These are phyloP conservation scores for Ranitomeya imitator DNA, from an alignment of 2,113 vertebrate genomes.

Conservation along the genomic window DNA sequence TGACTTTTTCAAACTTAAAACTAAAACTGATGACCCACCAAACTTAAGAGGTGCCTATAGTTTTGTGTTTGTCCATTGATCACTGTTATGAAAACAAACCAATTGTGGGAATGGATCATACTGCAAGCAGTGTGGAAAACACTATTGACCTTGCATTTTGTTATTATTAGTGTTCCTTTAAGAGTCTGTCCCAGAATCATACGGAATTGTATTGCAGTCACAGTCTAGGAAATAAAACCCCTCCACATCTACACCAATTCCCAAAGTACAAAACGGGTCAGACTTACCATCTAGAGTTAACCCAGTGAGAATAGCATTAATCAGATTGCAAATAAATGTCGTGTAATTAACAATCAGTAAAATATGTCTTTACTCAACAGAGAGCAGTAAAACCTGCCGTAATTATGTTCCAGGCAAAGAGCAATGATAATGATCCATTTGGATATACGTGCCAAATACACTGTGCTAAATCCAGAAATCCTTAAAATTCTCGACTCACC, in stretches of 20 bases:
- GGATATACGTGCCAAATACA: neutral
- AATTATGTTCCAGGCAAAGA: neutral
- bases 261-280: slow-evolving; percentile 13
- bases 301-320: slow-evolving; percentile 6
- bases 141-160: too few species aligned
- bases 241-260: neutral
- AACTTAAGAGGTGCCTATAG: neutral
- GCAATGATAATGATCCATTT: slow-evolving; percentile 31
- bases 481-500: neutral
- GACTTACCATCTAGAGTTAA: slow-evolving; percentile 11
- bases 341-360: slow-evolving; percentile 27
- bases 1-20: too few species aligned
- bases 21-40: neutral
- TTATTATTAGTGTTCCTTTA: neutral
- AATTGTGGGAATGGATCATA: neutral
- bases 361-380: slow-evolving; percentile 22
- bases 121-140: too few species aligned
- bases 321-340: slow-evolving; percentile 40
- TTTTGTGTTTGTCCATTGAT: neutral
- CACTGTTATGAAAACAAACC: neutral
- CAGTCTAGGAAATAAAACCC: neutral
- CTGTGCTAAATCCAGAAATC: neutral
- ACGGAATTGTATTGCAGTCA: neutral
- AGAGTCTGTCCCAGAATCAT: neutral
- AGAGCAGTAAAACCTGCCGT: slow-evolving; percentile 30